phyloP scores from a whole-genome alignment of 2,888 invertebrate genomes.

The Andrena chrysosceles region DNA sequence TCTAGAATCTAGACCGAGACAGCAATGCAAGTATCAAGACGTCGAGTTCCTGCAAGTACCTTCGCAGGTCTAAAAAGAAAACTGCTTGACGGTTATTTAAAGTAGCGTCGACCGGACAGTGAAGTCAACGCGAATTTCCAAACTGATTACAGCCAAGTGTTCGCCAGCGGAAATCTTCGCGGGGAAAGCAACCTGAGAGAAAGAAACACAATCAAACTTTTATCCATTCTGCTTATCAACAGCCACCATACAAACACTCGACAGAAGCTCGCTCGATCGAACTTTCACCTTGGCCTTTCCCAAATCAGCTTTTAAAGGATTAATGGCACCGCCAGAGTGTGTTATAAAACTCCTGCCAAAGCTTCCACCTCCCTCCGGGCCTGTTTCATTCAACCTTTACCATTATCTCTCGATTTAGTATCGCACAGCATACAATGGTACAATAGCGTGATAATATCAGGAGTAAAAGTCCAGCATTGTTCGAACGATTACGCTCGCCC shows the following conservation, averaged over 20 bases:
- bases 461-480: constrained; percentile 76
- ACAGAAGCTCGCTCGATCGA: neutral
- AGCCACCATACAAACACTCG: neutral
- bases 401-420: constrained; percentile 65
- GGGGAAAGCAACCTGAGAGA: neutral
- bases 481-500: constrained; percentile 74
- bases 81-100: neutral
- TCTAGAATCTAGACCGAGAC: too few species aligned
- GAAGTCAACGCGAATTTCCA: neutral
- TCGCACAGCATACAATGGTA: constrained; percentile 67
- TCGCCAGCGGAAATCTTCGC: neutral
- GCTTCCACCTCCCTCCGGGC: neutral
- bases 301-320: constrained; percentile 11
- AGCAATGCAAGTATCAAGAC: too few species aligned
- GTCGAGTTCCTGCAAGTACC: neutral
- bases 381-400: constrained; percentile 42
- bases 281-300: neutral
- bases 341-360: constrained; percentile 36
- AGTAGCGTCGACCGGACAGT: neutral
- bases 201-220: constrained; percentile 4
- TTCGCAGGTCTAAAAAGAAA: neutral
- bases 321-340: constrained; percentile 14
- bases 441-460: constrained; percentile 74
- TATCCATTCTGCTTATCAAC: neutral
- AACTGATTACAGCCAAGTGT: neutral